A percentile compares a stretch with the other conserved stretches of the same genome.
Evolutionary conservation across 2,113 vertebrate genomes (phyloP).

Genomic region (Siphamia tubifer): DNA sequence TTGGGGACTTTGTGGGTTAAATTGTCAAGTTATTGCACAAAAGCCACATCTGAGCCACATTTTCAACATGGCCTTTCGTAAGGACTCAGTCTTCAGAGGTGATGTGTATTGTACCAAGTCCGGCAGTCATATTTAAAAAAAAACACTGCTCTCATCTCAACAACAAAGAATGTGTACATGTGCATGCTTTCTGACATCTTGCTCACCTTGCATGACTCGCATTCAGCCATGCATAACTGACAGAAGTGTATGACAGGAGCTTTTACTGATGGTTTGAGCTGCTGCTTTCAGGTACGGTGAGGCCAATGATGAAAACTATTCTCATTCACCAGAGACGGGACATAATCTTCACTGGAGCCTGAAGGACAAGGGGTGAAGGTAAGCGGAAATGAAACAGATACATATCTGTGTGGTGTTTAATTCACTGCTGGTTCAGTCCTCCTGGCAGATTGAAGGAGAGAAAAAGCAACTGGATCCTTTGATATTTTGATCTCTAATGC

Average conservation of each 20-base stretch:
- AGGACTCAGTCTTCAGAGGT: too few relatives aligned
- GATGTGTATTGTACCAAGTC: background rate
- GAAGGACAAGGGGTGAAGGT: conserved; percentile 36
- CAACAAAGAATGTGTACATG: background rate
- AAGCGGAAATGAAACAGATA: conserved; percentile 66
- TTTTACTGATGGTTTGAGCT: background rate
- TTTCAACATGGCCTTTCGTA: too few relatives aligned
- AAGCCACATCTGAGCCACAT: too few relatives aligned
- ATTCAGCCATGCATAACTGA: conserved; percentile 19
- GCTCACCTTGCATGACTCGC: background rate
- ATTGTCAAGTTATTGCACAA: too few relatives aligned
- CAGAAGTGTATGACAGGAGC: background rate
- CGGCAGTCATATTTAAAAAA: background rate
- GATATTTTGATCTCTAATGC: background rate
- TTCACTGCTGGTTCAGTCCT: conserved; percentile 7
- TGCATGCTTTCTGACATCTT: conserved; percentile 1
- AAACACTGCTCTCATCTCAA: background rate
- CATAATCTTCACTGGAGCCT: conserved; percentile 27
- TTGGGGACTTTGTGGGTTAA: too few relatives aligned
- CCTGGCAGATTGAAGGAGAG: background rate
- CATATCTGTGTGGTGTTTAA: conserved; percentile 43
- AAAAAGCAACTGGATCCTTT: background rate
- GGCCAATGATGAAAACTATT: conserved; percentile 22
- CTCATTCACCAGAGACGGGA: conserved; percentile 10
- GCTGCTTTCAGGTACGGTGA: background rate